Base-by-base conservation (phyloP, 2,113 vertebrate genomes). In the Phasianus colchicus region DNA sequence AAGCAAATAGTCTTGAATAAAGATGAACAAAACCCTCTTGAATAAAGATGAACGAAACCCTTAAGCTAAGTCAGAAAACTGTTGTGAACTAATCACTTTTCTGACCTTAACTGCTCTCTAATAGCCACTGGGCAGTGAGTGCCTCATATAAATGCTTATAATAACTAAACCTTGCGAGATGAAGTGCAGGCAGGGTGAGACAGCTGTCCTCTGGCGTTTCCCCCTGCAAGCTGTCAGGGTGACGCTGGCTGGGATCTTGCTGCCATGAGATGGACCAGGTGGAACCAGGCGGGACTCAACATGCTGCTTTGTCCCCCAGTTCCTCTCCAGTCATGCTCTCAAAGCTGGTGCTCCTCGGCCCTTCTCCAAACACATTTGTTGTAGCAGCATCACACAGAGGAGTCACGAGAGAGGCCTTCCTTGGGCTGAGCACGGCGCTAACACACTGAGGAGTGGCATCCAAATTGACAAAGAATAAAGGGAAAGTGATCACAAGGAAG, bases 21-120 rank as follows among this genome's bases (percentile, higher is more conserved):
- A 69, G 74, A 83, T 47, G 48, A 82, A 27, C n/a, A 40, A 73
- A 36, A 20, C 63, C 79, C 1, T 48, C 91, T 83, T 61, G 43
- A 88, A 61, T 69, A 55, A 50, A 69, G 74, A 83, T 47, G 48
- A 82, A 27, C 27, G 43, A 73, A 36, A 20, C 63, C 79, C 1
- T 2, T 36, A 87, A 79, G n/a, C 54, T 7, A 3, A 95, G 67
- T 73, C 36, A 47, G 63, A 92, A 83, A 83, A 61, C 64, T 64
- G 27, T 71, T 61, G 78, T 91, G 86, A 93, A 78, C 63, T 91
- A 76, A 89, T 87, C 61, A n/a, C 34, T 95, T 69, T n/a, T 73
- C 70, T 95, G 87, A 95, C 67, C 84, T 79, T 85, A 83, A 58
- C 43, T 83, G 78, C 63, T 84, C 36, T n/a, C 82, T 76, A 87